These are phyloP conservation scores for Phrynocephalus versicolor DNA, from an alignment of 2,113 vertebrate genomes.

Conservation along the genomic window DNA sequence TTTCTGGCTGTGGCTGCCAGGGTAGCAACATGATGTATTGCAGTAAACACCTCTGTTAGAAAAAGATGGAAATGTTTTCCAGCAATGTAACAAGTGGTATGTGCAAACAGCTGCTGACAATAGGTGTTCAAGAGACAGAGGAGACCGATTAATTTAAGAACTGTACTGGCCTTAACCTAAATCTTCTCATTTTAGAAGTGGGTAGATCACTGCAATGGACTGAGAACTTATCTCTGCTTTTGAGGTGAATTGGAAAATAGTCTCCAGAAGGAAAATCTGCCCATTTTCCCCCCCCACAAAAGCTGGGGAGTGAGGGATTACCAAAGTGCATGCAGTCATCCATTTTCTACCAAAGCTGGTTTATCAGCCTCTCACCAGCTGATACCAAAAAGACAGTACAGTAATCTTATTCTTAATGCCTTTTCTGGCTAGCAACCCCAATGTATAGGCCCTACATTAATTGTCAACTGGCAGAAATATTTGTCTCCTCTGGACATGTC, in stretches of 20 bases:
- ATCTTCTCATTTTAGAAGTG: slow-evolving; percentile 62
- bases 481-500: slow-evolving; percentile 44
- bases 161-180: slow-evolving; percentile 82
- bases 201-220: slow-evolving; percentile 84
- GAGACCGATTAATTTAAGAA: slow-evolving; percentile 52
- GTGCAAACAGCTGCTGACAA: slow-evolving; percentile 31
- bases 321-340: slow-evolving; percentile 48
- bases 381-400: slow-evolving; percentile 58
- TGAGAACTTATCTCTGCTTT: slow-evolving; percentile 65
- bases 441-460: slow-evolving; percentile 55
- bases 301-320: slow-evolving; percentile 47
- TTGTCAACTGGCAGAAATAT: slow-evolving; percentile 68
- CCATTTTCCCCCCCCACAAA: slow-evolving; percentile 48
- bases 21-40: not conserved
- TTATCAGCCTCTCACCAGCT: slow-evolving; percentile 53
- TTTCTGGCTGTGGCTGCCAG: slow-evolving; percentile 37
- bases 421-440: slow-evolving; percentile 43
- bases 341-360: slow-evolving; percentile 57
- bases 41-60: slow-evolving; percentile 7
- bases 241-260: slow-evolving; percentile 1
- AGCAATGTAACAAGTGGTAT: slow-evolving; percentile 40
- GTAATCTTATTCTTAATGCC: slow-evolving; percentile 44
- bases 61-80: slow-evolving; percentile 36
- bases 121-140: slow-evolving; percentile 61
- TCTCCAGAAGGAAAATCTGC: slow-evolving; percentile 11